Percentiles rank a stretch among this genome's conserved stretches.
phyloP scores from a whole-genome alignment of 1,140 invertebrate genomes.

The Pantala flavescens region DNA sequence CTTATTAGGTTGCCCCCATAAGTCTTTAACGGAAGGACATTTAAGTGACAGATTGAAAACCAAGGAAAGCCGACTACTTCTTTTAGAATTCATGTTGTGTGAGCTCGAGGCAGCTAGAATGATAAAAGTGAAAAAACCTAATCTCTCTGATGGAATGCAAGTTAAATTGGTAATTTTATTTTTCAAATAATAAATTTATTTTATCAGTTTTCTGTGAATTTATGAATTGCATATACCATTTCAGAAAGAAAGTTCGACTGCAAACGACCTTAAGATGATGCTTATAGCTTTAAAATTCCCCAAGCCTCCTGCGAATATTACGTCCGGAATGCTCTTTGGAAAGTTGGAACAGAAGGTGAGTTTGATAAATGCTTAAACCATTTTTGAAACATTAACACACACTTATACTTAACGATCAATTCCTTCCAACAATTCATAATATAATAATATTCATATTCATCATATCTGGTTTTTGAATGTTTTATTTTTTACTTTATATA shows the following conservation, averaged over 20 bases:
- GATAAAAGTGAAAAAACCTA: conserved; percentile 49
- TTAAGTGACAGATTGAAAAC: conserved; percentile 56
- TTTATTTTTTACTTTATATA: too few species aligned
- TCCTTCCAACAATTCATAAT: background rate
- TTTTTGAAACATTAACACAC: background rate
- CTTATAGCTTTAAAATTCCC: conserved; percentile 65
- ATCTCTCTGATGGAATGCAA: conserved; percentile 35
- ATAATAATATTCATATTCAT: too few species aligned
- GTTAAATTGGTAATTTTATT: conserved; percentile 34
- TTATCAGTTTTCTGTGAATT: conserved; percentile 16
- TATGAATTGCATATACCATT: conserved; percentile 23
- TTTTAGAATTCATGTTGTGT: conserved; percentile 68
- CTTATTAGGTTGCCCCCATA: conserved; percentile 57
- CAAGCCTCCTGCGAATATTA: conserved; percentile 75
- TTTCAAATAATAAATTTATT: conserved; percentile 19
- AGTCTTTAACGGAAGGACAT: conserved; percentile 49
- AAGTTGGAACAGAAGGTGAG: conserved; percentile 58
- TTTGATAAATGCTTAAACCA: background rate
- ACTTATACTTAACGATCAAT: background rate
- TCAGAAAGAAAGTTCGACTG: conserved; percentile 69
- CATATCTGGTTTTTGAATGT: too few species aligned
- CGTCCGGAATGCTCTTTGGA: conserved; percentile 59
- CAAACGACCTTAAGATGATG: conserved; percentile 63
- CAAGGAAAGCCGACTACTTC: conserved; percentile 48
- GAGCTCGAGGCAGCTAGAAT: conserved; percentile 77